These are phyloP conservation scores for Uloborus plumipes DNA, from an alignment of 2,888 invertebrate species.

Conservation along the genomic window DNA sequence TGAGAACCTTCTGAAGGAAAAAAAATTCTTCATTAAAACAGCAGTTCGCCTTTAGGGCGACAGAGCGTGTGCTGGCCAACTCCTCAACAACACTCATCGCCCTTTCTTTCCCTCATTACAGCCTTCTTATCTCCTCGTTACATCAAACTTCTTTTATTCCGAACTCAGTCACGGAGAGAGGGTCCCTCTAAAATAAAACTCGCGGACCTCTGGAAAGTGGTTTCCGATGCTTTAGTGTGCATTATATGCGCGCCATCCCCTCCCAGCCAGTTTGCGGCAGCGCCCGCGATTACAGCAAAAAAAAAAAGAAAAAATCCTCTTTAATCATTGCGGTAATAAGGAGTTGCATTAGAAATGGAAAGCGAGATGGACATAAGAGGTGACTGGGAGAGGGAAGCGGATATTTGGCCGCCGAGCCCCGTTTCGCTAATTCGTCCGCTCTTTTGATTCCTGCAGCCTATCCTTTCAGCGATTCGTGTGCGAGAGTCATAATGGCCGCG, in stretches of 20 bases:
- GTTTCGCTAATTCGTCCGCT: not conserved
- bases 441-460: slow-evolving; percentile 4
- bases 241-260: slow-evolving; percentile 30
- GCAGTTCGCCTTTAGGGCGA: too few species aligned
- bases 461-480: slow-evolving; percentile 7
- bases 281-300: not conserved
- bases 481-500: slow-evolving; percentile 4
- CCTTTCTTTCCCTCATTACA: slow-evolving; percentile 15
- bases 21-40: too few species aligned
- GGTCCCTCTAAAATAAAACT: slow-evolving; percentile 15
- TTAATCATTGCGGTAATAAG: slow-evolving; percentile 58
- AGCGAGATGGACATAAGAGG: slow-evolving; percentile 7
- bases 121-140: slow-evolving; percentile 10
- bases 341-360: slow-evolving; percentile 38
- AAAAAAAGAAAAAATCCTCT: too few species aligned
- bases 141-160: slow-evolving; percentile 16
- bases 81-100: too few species aligned
- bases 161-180: slow-evolving; percentile 35
- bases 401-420: slow-evolving; percentile 4
- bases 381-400: slow-evolving; percentile 10
- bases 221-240: slow-evolving; percentile 40
- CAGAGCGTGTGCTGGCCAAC: too few species aligned
- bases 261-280: slow-evolving; percentile 38
- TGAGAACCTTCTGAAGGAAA: too few species aligned
- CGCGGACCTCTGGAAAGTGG: slow-evolving; percentile 24